Evolutionary conservation across 2,113 vertebrate genomes (phyloP), one percentile per base, ranked within the genome.

Genomic region (Apodemus speciosus): DNA sequence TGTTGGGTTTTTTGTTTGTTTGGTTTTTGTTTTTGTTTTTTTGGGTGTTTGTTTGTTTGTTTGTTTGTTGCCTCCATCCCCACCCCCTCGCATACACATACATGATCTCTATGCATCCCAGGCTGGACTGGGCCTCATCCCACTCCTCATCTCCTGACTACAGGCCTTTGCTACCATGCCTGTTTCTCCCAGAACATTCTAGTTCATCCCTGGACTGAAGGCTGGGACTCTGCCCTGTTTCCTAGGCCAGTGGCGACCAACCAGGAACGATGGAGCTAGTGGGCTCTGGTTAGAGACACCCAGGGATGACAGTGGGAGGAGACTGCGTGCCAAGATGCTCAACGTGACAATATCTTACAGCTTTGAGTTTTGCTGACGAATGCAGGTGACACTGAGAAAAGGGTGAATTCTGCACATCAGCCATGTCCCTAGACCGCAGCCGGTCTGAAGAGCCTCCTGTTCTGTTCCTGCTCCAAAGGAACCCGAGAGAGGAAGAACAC

Each of bases 391-490:
- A n/a, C n/a, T n/a, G n/a, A 94, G n/a, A 49, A 94, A 96, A 62
- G 83, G 94, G 72, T 75, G 58, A 62, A 91, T 85, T 96, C 66
- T 94, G 18, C 73, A 91, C 1, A 51, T 81, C 62, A 86, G 51
- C 92, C 20, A 92, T 25, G 0, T 92, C 79, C 38, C 46, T 53
- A 91, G 81, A 60, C 80, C 49, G 23, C 80, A 86, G 43, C 13
- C 10, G 6, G 27, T 80, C 71, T 11, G 14, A 93, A 35, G 53
- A 85, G 66, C 40, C n/a, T n/a, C n/a, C 27, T 85, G n/a, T 71
- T 71, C 73, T 68, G 2, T 53, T 81, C 80, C 89, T 86, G 35
- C 15, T 23, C 49, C 83, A 72, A 73, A 76, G 64, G 13, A 49
- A 18, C 27, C 1, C 6, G 27, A 38, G 56, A 91, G 77, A 84